Conservation (phyloP, 2,113 vertebrate genomes). For the Protomyctophum bolini region DNA sequence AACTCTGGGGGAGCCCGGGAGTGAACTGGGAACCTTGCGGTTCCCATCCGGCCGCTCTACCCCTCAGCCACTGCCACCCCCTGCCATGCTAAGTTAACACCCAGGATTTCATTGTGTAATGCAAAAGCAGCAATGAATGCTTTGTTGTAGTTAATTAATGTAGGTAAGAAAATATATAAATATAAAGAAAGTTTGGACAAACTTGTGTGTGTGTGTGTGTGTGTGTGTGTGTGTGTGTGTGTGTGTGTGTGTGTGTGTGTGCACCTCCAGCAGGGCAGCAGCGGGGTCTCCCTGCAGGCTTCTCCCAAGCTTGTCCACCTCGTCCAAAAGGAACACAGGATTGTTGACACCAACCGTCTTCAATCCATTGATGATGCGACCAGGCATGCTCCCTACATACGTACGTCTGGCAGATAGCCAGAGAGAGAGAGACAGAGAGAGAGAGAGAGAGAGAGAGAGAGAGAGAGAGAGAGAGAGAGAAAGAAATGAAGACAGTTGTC, state of each 20-base stretch:
- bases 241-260: conserved; percentile 11
- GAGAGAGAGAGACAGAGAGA: not conserved
- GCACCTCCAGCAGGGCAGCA: conserved; percentile 94
- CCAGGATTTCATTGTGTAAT: not conserved
- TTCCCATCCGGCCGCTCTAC: no score
- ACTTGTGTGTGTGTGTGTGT: not conserved
- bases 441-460: not conserved
- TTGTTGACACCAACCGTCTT: conserved; percentile 95
- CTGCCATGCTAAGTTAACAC: not conserved
- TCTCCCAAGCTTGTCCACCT: conserved; percentile 96
- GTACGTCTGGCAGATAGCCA: conserved; percentile 81
- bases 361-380: conserved; percentile 94
- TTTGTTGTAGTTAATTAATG: not conserved
- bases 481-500: not conserved
- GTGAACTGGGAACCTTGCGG: no score
- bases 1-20: no score
- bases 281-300: conserved; percentile 96
- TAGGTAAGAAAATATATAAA: not conserved
- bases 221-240: conserved; percentile 1
- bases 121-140: not conserved
- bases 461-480: not conserved
- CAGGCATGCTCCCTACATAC: conserved; percentile 97
- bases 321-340: conserved; percentile 94
- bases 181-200: no score
- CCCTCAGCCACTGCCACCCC: no score